Evolutionary conservation across 35 echinoderm and acorn worm species (phyloP).

Genomic region (Stichopus chloronotus): DNA sequence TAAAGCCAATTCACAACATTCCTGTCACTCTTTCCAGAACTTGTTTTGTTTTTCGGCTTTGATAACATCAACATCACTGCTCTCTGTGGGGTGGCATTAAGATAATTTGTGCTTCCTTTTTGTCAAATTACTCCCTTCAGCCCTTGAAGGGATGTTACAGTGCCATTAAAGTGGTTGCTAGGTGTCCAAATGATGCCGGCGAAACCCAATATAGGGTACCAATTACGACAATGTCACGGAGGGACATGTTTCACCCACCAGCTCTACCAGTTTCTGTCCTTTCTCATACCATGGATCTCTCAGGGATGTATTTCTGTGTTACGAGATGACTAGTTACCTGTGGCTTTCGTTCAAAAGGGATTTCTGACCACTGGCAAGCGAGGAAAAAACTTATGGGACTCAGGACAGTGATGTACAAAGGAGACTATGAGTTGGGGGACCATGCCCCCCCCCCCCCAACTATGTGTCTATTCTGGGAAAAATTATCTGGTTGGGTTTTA

Average conservation of each 20-base stretch:
- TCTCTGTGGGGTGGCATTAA: slow-evolving; percentile 31
- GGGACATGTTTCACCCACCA: slow-evolving; percentile 11
- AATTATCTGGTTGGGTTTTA: no score
- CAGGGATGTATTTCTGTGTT: neutral
- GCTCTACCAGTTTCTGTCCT: neutral
- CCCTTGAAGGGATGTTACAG: neutral
- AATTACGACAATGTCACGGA: neutral
- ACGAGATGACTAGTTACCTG: neutral
- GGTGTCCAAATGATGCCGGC: neutral
- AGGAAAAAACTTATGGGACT: neutral
- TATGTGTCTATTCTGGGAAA: no score
- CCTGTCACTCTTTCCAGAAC: neutral
- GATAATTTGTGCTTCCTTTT: neutral
- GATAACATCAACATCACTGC: neutral
- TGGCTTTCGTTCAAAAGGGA: neutral
- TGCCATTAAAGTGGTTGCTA: slow-evolving; percentile 1
- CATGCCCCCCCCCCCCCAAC: no score
- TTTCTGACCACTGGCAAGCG: neutral
- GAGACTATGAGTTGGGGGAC: no score
- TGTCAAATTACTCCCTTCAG: neutral
- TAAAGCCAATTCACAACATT: neutral
- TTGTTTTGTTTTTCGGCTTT: slow-evolving; percentile 27
- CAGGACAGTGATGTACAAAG: no score
- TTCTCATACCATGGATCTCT: neutral
- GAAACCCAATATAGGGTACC: slow-evolving; percentile 2